Percentiles rank a stretch among this genome's conserved stretches.
Evolutionary conservation across 2,797 vertebrate genomes (phyloP).

Genomic region (Helostoma temminkii): DNA sequence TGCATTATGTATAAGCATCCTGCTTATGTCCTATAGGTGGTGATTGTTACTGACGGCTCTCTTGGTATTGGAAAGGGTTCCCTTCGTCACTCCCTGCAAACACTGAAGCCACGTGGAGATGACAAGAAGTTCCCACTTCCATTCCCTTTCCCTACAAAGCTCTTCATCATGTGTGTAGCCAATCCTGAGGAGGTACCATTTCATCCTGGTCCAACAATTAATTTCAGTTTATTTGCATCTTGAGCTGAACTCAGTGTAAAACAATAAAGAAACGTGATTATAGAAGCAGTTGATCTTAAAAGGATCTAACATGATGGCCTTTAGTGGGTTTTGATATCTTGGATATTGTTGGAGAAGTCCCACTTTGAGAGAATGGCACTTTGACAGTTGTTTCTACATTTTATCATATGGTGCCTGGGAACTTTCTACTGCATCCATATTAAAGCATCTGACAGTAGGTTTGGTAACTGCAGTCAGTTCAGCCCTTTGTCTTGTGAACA

Average conservation of each 20-base stretch:
- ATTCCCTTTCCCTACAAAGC: slow-evolving; percentile 94
- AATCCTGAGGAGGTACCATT: slow-evolving; percentile 93
- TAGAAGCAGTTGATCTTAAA: background rate
- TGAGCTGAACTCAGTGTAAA: background rate
- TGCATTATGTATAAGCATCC: slow-evolving; percentile 43
- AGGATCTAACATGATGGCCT: background rate
- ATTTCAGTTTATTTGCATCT: background rate
- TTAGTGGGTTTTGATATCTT: background rate
- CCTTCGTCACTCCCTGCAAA: slow-evolving; percentile 92
- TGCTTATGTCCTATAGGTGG: slow-evolving; percentile 83
- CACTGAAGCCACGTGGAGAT: slow-evolving; percentile 89
- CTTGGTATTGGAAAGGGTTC: slow-evolving; percentile 96
- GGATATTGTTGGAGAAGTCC: background rate
- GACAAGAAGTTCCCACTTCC: slow-evolving; percentile 96
- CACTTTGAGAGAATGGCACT: background rate
- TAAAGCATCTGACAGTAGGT: background rate
- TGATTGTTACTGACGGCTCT: slow-evolving; percentile 96
- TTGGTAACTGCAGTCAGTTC: background rate
- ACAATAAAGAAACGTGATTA: background rate
- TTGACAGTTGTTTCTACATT: background rate
- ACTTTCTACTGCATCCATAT: background rate
- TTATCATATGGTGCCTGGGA: too few species aligned
- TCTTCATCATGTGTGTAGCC: slow-evolving; percentile 97
- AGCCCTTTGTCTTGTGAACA: slow-evolving; percentile 3
- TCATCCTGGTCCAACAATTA: background rate